Conservation (phyloP, 2,797 vertebrate genomes). For the Pseudocheirus occidentalis region DNA sequence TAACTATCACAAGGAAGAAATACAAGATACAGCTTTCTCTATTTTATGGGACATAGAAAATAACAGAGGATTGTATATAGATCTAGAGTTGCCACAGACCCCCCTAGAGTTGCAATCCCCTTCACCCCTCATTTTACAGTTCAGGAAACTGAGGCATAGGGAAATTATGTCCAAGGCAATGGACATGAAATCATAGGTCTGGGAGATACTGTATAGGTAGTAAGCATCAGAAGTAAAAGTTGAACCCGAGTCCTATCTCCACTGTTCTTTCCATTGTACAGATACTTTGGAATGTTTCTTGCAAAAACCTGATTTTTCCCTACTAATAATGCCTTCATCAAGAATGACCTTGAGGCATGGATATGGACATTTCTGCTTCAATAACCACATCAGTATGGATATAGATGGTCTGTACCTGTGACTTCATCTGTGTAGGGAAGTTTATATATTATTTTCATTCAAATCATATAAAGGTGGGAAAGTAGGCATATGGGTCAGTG, state of each 20-base stretch:
- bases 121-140: background rate
- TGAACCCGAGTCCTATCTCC: background rate
- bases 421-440: background rate
- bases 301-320: background rate
- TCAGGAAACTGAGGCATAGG: background rate
- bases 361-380: background rate
- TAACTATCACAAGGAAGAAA: background rate
- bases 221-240: background rate
- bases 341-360: background rate
- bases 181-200: background rate
- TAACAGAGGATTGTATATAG: background rate
- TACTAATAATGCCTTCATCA: background rate
- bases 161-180: background rate
- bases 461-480: background rate
- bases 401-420: background rate
- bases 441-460: background rate
- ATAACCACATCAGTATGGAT: background rate
- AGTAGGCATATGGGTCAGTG: background rate
- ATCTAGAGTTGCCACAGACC: background rate
- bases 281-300: background rate
- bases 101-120: too few relatives aligned
- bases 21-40: background rate
- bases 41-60: conserved; percentile 45
- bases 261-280: background rate
- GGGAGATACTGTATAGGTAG: background rate